Conservation (phyloP, 2,888 invertebrate species). For the Loripinus fragilis region DNA sequence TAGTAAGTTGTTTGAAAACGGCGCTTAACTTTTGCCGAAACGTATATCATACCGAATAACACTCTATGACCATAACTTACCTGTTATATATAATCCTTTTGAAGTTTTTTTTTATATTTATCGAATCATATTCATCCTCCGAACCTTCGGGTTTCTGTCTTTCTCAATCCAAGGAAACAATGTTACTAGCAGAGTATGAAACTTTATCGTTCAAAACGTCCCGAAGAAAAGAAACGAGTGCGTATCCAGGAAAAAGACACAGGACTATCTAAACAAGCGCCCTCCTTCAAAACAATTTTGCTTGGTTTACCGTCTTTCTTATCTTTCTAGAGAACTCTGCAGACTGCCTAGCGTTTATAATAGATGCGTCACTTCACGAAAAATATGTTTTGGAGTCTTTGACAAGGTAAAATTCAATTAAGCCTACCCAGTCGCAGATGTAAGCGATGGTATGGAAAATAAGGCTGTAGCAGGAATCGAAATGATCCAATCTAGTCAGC, state of each 20-base stretch:
- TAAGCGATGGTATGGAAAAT: too few species aligned
- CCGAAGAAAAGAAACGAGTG: background rate
- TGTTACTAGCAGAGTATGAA: background rate
- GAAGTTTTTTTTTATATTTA: background rate
- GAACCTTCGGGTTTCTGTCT: background rate
- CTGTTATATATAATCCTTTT: too few species aligned
- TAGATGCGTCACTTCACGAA: too few species aligned
- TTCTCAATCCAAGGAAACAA: background rate
- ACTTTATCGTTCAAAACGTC: background rate
- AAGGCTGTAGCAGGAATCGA: too few species aligned
- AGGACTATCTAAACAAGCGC: background rate
- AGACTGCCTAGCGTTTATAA: conserved; percentile 1
- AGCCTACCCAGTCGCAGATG: too few species aligned
- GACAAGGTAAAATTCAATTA: too few species aligned
- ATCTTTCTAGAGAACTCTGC: background rate
- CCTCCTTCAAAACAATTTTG: conserved; percentile 8
- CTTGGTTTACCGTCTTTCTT: background rate
- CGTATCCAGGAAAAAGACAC: conserved; percentile 1
- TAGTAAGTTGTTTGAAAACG: too few species aligned
- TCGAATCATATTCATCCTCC: background rate
- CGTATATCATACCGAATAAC: too few species aligned
- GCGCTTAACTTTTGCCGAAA: too few species aligned
- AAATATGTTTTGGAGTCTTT: too few species aligned
- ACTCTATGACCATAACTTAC: too few species aligned
- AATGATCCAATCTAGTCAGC: too few species aligned